Evolutionary conservation across 1,140 invertebrate genomes (phyloP), one percentile per base, ranked within the genome.

Genomic region (Myzus persicae): DNA sequence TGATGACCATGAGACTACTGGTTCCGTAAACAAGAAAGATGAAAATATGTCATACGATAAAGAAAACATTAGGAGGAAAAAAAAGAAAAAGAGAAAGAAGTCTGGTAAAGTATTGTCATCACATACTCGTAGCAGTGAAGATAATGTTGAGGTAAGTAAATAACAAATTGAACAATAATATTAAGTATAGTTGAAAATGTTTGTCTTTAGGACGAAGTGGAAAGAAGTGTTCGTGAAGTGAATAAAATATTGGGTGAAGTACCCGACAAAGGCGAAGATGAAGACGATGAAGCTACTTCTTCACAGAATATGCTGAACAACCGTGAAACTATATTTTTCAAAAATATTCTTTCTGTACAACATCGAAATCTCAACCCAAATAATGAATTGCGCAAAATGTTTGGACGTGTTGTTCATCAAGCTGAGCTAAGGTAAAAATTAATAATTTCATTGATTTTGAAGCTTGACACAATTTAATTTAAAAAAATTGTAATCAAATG

Each of bases 371-470:
- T 99, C 8, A 98, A 98, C 95, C 96, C 97, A 51, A 97, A 97
- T 92, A 97, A 98, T 95, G 98, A 99, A 95, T 95, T 98, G 94
- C 97, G 97, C 93, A 96, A 96, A 94, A 97, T 98, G 94, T 99
- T 99, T 96, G 98, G 98, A 14, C 97, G 91, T 42, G 91, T 93
- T 93, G 96, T 98, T 36, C 96, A 97, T 95, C 89, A 89, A 48
- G 81, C 94, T 85, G 96, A 97, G 95, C 38, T 93, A 40, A 93
- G 89, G 89, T 89, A 89, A 89, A 54, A 87, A 87, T 48, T 2
- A n/a, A 42, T 40, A 14, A 40, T 84, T 84, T 76, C 31, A 76
- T 76, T 76, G 14, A 36, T 76, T 76, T n/a, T 59, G 8, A 59
- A 31, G 5, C 31, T 67, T 67, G n/a, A n/a, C n/a, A n/a, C n/a